Conservation (phyloP, 30 jellyfish, hydroid and myxozoan species). For the Aurelia aurita region DNA sequence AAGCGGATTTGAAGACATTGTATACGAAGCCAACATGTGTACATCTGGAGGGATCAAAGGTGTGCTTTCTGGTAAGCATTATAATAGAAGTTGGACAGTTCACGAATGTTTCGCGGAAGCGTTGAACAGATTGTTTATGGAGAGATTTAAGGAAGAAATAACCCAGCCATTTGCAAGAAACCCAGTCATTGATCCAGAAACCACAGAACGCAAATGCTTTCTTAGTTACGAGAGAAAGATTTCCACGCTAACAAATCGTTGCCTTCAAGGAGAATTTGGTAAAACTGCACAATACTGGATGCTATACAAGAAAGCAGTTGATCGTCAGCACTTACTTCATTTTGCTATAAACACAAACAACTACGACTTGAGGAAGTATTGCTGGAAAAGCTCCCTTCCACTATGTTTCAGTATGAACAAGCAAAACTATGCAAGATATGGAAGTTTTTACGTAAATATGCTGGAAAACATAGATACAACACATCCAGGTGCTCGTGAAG, state of each 20-base stretch:
- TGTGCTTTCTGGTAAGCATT: conserved; percentile 48
- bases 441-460: conserved; percentile 44
- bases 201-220: conserved; percentile 22
- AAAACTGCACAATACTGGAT: conserved; percentile 48
- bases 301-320: conserved; percentile 53
- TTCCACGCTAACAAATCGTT: conserved; percentile 26
- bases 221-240: conserved; percentile 13
- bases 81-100: conserved; percentile 59
- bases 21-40: conserved; percentile 30
- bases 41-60: conserved; percentile 58
- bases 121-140: conserved; percentile 34
- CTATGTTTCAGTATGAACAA: conserved; percentile 47
- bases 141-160: conserved; percentile 18
- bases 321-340: conserved; percentile 51
- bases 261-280: conserved; percentile 53
- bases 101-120: conserved; percentile 54
- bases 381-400: conserved; percentile 48
- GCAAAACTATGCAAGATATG: conserved; percentile 44
- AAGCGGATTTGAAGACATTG: conserved; percentile 53
- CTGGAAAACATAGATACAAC: conserved; percentile 44
- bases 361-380: conserved; percentile 26
- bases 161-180: conserved; percentile 32
- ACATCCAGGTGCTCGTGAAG: conserved; percentile 64
- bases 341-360: conserved; percentile 32
- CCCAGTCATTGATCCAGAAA: conserved; percentile 32